These are phyloP conservation scores for Stenotaenia linearis DNA, from an alignment of 2,888 invertebrate species.

Conservation along the genomic window DNA sequence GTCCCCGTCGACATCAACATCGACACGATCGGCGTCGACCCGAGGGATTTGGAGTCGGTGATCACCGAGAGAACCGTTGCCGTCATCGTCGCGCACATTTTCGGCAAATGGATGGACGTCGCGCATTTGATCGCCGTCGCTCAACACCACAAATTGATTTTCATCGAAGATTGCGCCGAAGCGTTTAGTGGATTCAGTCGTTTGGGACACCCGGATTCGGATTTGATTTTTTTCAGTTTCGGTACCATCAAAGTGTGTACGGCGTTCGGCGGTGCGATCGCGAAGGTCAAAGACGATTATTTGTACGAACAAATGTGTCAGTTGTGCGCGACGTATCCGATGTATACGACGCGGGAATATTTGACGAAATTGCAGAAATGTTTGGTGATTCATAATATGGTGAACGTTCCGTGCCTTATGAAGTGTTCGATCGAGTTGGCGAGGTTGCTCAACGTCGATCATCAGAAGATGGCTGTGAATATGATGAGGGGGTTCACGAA, in stretches of 20 bases:
- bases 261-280: conserved; percentile 47
- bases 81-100: conserved; percentile 46
- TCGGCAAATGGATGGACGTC: conserved; percentile 45
- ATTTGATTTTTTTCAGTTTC: conserved; percentile 47
- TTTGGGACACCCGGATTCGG: conserved; percentile 45
- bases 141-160: conserved; percentile 40
- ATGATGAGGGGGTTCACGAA: conserved; percentile 46
- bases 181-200: conserved; percentile 45
- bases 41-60: conserved; percentile 42
- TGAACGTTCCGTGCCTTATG: conserved; percentile 42
- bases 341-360: conserved; percentile 43
- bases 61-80: conserved; percentile 45
- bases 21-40: conserved; percentile 45
- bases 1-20: conserved; percentile 46
- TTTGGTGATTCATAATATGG: conserved; percentile 41
- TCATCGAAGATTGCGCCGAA: conserved; percentile 49
- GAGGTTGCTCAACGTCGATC: conserved; percentile 41
- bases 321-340: conserved; percentile 40
- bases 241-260: conserved; percentile 47
- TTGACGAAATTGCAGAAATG: conserved; percentile 45
- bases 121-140: conserved; percentile 43
- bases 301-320: conserved; percentile 42
- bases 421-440: conserved; percentile 40
- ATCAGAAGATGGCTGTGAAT: conserved; percentile 42
- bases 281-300: conserved; percentile 43